Conservation (phyloP, 1,140 invertebrate species). For the Parapsyche elsis region DNA sequence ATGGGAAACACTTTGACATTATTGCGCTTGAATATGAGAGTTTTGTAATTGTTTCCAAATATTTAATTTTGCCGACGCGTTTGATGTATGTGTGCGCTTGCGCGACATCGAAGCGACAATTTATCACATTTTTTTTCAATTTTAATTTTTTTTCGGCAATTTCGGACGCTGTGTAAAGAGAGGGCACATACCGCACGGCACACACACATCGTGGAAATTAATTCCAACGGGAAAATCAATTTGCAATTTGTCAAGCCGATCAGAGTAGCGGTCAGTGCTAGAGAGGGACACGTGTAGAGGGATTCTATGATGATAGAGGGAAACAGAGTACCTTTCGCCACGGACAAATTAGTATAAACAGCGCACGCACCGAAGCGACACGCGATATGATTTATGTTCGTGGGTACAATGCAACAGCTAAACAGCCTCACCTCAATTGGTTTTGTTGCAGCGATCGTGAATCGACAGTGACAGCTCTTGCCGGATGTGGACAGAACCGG, state of each 20-base stretch:
- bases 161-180: no score
- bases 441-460: no score
- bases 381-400: slow-evolving; percentile 38
- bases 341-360: slow-evolving; percentile 38
- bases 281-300: not conserved
- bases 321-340: not conserved
- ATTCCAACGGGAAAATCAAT: slow-evolving; percentile 50
- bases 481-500: no score
- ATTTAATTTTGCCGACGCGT: not conserved
- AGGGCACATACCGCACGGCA: not conserved
- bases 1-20: not conserved
- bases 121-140: slow-evolving; percentile 2
- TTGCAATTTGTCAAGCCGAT: slow-evolving; percentile 49
- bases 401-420: slow-evolving; percentile 6
- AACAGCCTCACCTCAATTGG: not conserved
- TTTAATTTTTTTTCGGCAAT: not conserved
- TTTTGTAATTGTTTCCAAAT: no score
- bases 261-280: not conserved
- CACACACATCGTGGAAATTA: slow-evolving; percentile 24
- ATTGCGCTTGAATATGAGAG: no score
- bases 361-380: slow-evolving; percentile 23
- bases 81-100: not conserved
- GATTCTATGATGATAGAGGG: slow-evolving; percentile 6
- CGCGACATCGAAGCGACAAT: not conserved
- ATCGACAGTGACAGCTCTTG: no score